Conservation (phyloP, 30 jellyfish, hydroid and myxozoan species). For the Turritopsis rubra region DNA sequence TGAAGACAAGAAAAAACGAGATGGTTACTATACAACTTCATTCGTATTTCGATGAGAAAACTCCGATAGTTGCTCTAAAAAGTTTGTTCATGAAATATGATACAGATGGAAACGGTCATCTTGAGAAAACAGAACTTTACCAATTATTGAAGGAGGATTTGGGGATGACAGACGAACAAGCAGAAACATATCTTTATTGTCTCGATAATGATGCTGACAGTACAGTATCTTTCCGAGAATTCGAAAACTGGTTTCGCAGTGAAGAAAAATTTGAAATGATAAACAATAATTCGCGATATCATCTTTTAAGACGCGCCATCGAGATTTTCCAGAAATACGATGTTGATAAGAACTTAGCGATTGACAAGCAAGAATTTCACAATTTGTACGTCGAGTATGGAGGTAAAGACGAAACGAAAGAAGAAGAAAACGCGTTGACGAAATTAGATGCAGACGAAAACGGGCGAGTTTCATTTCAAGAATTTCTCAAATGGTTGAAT, state of each 20-base stretch:
- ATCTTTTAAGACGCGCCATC: constrained; percentile 12
- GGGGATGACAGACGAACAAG: constrained; percentile 27
- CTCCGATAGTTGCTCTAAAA: not conserved
- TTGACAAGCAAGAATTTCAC: constrained; percentile 7
- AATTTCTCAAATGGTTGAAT: constrained; percentile 18
- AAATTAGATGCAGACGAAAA: constrained; percentile 7
- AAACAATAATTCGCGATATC: constrained; percentile 1
- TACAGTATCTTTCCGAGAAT: constrained; percentile 19
- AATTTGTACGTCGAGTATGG: constrained; percentile 8
- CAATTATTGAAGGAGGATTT: constrained; percentile 16
- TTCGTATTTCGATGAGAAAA: constrained; percentile 5
- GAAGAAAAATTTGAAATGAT: not conserved
- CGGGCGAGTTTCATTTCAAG: constrained; percentile 17
- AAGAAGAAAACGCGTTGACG: not conserved
- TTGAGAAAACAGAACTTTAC: not conserved
- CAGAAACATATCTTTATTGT: constrained; percentile 16
- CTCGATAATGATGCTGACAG: constrained; percentile 3
- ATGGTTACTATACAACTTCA: not conserved
- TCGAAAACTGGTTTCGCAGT: constrained; percentile 1
- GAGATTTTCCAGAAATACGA: constrained; percentile 27
- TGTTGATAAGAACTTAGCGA: constrained; percentile 3
- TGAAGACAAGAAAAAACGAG: not conserved
- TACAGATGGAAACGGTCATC: constrained; percentile 6
- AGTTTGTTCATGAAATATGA: constrained; percentile 19
- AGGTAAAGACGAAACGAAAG: not conserved